Conservation (phyloP, 2,888 invertebrate species). For the Cryptus viduatorius region DNA sequence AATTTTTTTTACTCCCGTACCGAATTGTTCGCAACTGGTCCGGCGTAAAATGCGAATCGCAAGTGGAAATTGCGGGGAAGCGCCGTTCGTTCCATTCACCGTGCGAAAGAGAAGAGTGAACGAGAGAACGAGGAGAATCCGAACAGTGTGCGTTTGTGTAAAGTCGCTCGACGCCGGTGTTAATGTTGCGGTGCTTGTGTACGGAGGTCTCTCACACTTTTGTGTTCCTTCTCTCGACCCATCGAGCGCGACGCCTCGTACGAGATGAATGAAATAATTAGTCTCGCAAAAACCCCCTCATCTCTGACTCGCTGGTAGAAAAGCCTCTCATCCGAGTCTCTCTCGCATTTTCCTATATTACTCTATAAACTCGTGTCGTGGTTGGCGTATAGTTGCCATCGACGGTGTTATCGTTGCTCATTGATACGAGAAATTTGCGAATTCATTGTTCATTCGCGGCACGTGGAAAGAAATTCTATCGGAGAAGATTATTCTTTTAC, state of each 20-base stretch:
- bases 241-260: constrained; percentile 54
- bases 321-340: constrained; percentile 2
- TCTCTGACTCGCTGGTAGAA: background rate
- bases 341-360: constrained; percentile 11
- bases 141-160: constrained; percentile 7
- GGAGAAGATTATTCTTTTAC: background rate
- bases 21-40: constrained; percentile 60
- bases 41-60: constrained; percentile 59
- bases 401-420: constrained; percentile 42
- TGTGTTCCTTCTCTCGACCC: constrained; percentile 36
- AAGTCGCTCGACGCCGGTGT: constrained; percentile 31
- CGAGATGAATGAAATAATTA: constrained; percentile 65
- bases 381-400: background rate
- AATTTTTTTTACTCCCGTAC: constrained; percentile 13
- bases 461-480: constrained; percentile 9
- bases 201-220: constrained; percentile 15
- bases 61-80: constrained; percentile 53
- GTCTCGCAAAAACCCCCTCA: constrained; percentile 50
- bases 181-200: background rate
- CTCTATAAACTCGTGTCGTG: background rate
- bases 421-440: constrained; percentile 36
- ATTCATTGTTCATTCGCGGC: constrained; percentile 7
- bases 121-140: constrained; percentile 41
- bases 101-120: constrained; percentile 31
- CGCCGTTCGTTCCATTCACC: constrained; percentile 42